phyloP scores from a whole-genome alignment of 2,797 vertebrate species.

The Pagetopsis macropterus region DNA sequence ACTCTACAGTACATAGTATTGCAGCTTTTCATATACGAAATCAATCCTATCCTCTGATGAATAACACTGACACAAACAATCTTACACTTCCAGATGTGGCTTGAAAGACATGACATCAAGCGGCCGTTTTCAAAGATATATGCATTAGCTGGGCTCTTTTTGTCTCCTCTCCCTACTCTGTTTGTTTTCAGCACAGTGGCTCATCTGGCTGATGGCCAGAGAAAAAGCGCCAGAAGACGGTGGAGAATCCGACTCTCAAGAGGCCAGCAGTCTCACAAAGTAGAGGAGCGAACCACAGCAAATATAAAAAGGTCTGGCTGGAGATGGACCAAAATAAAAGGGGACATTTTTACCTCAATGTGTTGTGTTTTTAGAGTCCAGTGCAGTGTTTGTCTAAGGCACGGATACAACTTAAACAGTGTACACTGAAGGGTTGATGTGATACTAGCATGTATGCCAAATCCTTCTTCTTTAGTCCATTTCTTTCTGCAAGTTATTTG shows the following conservation, averaged over 20 bases:
- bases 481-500: neutral
- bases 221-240: neutral
- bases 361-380: constrained; percentile 13
- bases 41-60: constrained; percentile 7
- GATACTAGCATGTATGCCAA: neutral
- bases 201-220: constrained; percentile 38
- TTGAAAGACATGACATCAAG: constrained; percentile 38
- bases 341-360: constrained; percentile 10
- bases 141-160: constrained; percentile 24
- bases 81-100: constrained; percentile 31
- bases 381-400: constrained; percentile 3
- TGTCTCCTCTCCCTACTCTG: constrained; percentile 31
- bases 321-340: constrained; percentile 17
- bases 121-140: constrained; percentile 37
- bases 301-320: constrained; percentile 43
- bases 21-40: constrained; percentile 32
- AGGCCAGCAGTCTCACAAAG: constrained; percentile 18
- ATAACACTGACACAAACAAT: constrained; percentile 34
- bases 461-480: neutral
- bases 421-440: neutral
- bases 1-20: neutral
- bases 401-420: constrained; percentile 7
- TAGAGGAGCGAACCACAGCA: constrained; percentile 16
- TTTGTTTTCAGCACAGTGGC: constrained; percentile 35
- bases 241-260: constrained; percentile 17